A percentile compares a stretch with the other conserved stretches of the same genome.
phyloP scores from a whole-genome alignment of 2,888 invertebrate genomes.

The Lepidocyrtinus sp. region DNA sequence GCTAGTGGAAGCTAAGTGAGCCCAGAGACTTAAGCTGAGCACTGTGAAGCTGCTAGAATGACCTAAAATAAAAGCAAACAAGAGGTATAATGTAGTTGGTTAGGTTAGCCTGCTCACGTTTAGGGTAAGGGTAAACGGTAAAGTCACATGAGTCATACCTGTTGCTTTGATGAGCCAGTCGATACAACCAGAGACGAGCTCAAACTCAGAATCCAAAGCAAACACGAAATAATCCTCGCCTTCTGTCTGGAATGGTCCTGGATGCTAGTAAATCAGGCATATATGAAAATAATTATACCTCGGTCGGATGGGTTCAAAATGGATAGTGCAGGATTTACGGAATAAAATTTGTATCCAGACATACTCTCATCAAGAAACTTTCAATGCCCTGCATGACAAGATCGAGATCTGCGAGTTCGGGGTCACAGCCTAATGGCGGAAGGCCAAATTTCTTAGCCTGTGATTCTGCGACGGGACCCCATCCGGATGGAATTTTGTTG shows the following conservation, averaged over 20 bases:
- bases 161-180: conserved; percentile 1
- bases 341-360: too few relatives aligned
- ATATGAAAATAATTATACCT: neutral
- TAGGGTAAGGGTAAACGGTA: too few relatives aligned
- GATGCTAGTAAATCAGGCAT: too few relatives aligned
- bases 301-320: too few relatives aligned
- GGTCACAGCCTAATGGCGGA: neutral
- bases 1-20: conserved; percentile 28
- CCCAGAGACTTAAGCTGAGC: conserved; percentile 14
- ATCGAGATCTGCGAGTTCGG: neutral
- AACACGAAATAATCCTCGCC: neutral
- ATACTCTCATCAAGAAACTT: neutral
- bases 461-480: neutral
- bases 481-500: neutral
- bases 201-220: conserved; percentile 24
- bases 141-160: neutral
- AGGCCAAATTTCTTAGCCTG: conserved; percentile 5
- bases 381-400: neutral
- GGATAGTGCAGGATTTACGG: too few relatives aligned
- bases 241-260: neutral
- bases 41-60: neutral
- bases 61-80: conserved; percentile 6
- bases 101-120: too few relatives aligned
- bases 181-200: neutral
- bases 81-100: too few relatives aligned